Conservation (phyloP, 2,113 vertebrate genomes). For the Falcunculus frontatus region DNA sequence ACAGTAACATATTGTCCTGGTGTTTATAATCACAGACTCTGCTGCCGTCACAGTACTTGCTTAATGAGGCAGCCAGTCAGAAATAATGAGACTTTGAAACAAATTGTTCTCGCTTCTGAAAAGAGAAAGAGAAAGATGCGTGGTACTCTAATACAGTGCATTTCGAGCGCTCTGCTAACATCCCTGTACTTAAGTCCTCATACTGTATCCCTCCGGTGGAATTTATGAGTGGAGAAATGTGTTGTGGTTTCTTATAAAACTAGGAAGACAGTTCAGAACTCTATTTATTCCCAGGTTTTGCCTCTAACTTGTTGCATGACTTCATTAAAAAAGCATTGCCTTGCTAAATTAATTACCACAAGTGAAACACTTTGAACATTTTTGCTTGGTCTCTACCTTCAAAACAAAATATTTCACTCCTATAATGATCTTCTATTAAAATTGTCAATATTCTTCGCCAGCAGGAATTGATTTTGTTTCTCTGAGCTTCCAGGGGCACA, state of each 20-base stretch:
- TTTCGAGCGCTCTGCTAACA: background rate
- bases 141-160: background rate
- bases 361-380: constrained; percentile 11
- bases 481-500: background rate
- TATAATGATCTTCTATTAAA: constrained; percentile 8
- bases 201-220: background rate
- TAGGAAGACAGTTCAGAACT: background rate
- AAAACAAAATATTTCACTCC: background rate
- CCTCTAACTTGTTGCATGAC: background rate
- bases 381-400: constrained; percentile 9
- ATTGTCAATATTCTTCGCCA: background rate
- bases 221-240: background rate
- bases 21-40: constrained; percentile 67
- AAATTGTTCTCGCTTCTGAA: constrained; percentile 60
- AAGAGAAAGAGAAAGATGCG: background rate
- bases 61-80: constrained; percentile 64
- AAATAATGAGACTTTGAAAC: constrained; percentile 66
- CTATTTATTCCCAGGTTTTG: background rate
- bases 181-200: background rate
- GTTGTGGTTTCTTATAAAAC: background rate
- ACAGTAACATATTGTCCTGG: constrained; percentile 59
- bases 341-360: constrained; percentile 19
- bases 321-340: constrained; percentile 27
- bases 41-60: constrained; percentile 57
- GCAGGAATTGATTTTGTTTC: background rate